Base-by-base conservation (phyloP, 2,113 vertebrate genomes). In the Hippocampus guttulatus region DNA sequence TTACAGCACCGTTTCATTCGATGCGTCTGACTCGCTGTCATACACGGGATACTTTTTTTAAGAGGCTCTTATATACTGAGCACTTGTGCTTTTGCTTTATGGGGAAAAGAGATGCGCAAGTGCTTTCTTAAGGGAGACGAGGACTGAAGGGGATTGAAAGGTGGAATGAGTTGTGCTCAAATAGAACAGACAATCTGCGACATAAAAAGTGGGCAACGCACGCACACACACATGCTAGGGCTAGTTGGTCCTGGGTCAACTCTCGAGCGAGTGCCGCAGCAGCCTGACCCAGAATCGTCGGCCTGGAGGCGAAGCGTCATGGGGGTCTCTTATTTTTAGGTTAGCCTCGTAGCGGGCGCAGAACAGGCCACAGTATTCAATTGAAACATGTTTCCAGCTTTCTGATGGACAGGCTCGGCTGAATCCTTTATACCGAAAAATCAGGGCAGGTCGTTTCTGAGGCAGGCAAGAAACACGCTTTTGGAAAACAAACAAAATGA, bases 251-350 rank as follows among this genome's bases (percentile, higher is more conserved):
- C 67, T 68, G 71, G 81, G 84, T 86, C 84, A 85, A 69, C 74
- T n/a, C 79, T 74, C 72, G 64, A 40, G 63, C 72, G 81, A 67
- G 65, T 67, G 51, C 68, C 76, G 69, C 73, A 55, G 60, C 74
- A 77, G 73, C 51, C 71, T 85, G 80, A 83, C 80, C 86, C 83
- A 84, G 78, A 88, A 87, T 85, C 27, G 66, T 82, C 75, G 70
- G 76, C 86, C 80, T 85, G 69, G 49, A 82, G 75, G 82, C 76
- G 82, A 72, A 84, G 70, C 81, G 77, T 81, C 81, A 73, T 79
- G 79, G 71, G 81, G 64, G 18, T 79, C 3, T 20, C 1, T 83
- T 86, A 89, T 88, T 88, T 87, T 87, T 87, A 86, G 83, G 64
- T 67, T 55, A 74, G 25, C 67, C 70, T 79, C 69, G 45, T 33